A percentile compares a stretch with the other conserved stretches of the same genome.
Conservation (phyloP, 1,140 invertebrate species). For the Melitaea cinxia region DNA sequence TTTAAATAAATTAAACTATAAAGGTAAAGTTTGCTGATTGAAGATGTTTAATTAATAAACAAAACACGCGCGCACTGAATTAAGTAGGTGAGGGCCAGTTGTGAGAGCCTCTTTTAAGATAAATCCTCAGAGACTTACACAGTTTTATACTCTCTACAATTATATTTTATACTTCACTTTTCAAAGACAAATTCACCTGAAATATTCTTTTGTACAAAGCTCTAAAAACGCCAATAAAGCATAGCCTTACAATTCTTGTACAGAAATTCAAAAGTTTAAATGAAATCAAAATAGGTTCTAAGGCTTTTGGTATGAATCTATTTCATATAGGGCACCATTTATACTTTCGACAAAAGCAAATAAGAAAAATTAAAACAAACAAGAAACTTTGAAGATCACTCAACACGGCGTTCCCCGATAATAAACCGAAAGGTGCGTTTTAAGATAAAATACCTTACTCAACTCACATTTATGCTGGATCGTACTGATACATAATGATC, state of each 20-base stretch:
- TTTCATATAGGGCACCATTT: conserved; percentile 1
- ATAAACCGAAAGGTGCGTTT: conserved; percentile 27
- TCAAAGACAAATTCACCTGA: neutral
- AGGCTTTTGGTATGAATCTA: too few relatives aligned
- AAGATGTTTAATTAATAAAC: conserved; percentile 37
- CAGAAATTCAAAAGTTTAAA: too few relatives aligned
- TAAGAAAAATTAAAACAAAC: conserved; percentile 24
- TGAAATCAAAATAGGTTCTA: neutral
- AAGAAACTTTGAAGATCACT: conserved; percentile 34
- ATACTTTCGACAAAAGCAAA: conserved; percentile 24
- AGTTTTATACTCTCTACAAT: conserved; percentile 9
- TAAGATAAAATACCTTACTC: conserved; percentile 28
- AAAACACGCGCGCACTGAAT: conserved; percentile 36
- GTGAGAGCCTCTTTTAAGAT: conserved; percentile 20
- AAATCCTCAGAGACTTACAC: conserved; percentile 18
- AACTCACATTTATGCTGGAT: neutral
- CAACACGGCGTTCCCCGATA: conserved; percentile 16
- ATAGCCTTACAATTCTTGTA: too few relatives aligned
- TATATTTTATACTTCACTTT: neutral
- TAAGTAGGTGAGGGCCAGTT: conserved; percentile 44
- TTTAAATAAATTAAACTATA: conserved; percentile 3
- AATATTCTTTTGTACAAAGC: too few relatives aligned
- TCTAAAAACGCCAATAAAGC: too few relatives aligned
- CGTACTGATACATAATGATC: neutral
- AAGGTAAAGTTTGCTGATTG: conserved; percentile 23